Evolutionary conservation across 2,888 invertebrate genomes (phyloP).

Genomic region (Acrobeloides nanus): DNA sequence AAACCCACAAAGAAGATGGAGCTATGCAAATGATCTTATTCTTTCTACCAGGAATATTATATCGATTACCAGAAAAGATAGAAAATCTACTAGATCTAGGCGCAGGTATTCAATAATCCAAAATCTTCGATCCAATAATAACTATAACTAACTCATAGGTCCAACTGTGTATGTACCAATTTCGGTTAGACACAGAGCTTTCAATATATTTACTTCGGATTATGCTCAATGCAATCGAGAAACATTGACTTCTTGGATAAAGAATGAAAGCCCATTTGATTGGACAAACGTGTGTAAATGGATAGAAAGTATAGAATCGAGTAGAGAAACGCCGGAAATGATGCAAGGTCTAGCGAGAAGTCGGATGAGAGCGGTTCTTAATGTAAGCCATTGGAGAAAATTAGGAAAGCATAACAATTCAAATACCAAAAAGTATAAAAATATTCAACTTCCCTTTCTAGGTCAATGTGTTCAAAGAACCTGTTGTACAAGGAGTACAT

Average conservation of each 20-base stretch:
- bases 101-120: conserved; percentile 33
- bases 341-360: conserved; percentile 44
- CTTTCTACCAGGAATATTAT: conserved; percentile 52
- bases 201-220: conserved; percentile 46
- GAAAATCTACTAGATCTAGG: conserved; percentile 44
- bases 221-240: conserved; percentile 46
- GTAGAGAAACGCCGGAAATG: conserved; percentile 26
- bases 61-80: conserved; percentile 44
- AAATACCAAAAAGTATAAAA: neutral
- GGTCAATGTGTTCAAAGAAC: conserved; percentile 43
- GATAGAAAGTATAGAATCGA: conserved; percentile 47
- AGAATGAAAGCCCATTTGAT: conserved; percentile 35
- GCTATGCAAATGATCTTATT: conserved; percentile 52
- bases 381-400: conserved; percentile 20
- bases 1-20: conserved; percentile 42
- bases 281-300: conserved; percentile 48
- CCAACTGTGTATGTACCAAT: conserved; percentile 43
- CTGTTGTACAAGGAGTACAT: conserved; percentile 35
- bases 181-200: conserved; percentile 34
- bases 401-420: neutral
- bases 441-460: conserved; percentile 9
- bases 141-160: conserved; percentile 24
- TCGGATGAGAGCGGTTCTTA: conserved; percentile 41
- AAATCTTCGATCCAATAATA: conserved; percentile 3
- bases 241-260: conserved; percentile 38